Base-by-base conservation (phyloP, 1,140 invertebrate genomes). In the Nasonia vitripennis region DNA sequence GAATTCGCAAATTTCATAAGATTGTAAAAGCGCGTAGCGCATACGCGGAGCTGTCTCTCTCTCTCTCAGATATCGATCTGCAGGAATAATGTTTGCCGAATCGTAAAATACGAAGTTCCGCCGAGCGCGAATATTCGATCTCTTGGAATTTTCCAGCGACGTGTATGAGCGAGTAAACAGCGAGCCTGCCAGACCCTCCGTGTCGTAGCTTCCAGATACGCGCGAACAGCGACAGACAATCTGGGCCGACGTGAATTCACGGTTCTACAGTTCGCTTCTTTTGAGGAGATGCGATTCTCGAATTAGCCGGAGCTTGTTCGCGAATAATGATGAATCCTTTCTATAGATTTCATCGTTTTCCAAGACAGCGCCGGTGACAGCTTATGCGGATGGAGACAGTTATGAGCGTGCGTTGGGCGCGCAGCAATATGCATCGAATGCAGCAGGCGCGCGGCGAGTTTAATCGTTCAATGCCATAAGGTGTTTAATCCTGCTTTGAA, bases 401-500 rank as follows among this genome's bases (percentile, higher is more conserved):
- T 48, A n/a, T 77, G 10, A 45, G 41, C 27, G 7, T 27, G 10
- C 37, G 11, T 67, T 27, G 27, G 27, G 27, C 27, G 27, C 27
- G 27, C 27, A 27, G 27, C 27, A 27, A 27, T 79, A 6, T n/a
- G 37, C 14, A 79, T 79, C 78, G 67, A 17, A 79, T 67, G 14
- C 34, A 79, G 31, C 51, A 5, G 17, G 14, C 0, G 55, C 2
- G 55, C 55, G 17, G 41, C n/a, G 41, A 37, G 55, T 67, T 67
- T 67, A 79, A 79, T 79, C 48, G 51, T 67, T 67, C 78, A 79
- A 67, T 79, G 55, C 55, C 78, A 67, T 67, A 67, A 41, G 78
- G 51, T 55, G 34, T 20, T 62, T 79, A 79, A 79, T 62, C 51
- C 51, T 79, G 27, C 51, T 79, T 79, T 79, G 78, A 79, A 79